A percentile compares a stretch with the other conserved stretches of the same genome.
These are phyloP conservation scores for Apamea anceps DNA, from an alignment of 2,888 invertebrate species.

Conservation along the genomic window DNA sequence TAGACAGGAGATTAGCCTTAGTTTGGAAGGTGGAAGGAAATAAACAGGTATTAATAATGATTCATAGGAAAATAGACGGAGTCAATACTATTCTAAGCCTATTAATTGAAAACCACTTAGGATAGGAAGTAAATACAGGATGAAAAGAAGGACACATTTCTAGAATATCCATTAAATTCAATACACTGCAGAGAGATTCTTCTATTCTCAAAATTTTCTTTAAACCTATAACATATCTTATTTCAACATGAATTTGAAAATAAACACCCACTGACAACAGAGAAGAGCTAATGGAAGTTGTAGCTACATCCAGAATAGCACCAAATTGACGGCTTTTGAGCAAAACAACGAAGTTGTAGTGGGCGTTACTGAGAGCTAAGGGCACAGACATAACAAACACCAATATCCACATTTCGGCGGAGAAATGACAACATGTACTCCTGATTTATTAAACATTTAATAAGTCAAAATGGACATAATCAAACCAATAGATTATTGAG, in stretches of 20 bases:
- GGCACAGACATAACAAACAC: background rate
- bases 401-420: background rate
- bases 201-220: background rate
- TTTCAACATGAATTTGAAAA: background rate
- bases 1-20: constrained; percentile 5
- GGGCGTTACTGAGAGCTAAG: constrained; percentile 27
- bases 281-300: constrained; percentile 12
- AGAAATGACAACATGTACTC: background rate
- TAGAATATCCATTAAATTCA: background rate
- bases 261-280: background rate
- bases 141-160: background rate
- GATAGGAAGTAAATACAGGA: background rate
- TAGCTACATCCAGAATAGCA: constrained; percentile 9
- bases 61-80: background rate
- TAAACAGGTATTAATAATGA: background rate
- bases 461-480: background rate
- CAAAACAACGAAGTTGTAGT: constrained; percentile 19
- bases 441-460: background rate
- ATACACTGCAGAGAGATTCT: background rate
- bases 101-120: background rate
- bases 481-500: background rate
- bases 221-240: background rate
- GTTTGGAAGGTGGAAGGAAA: background rate
- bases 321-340: constrained; percentile 18
- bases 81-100: background rate